Evolutionary conservation across 2,888 invertebrate genomes (phyloP).

Genomic region (Calliphora vomitoria): DNA sequence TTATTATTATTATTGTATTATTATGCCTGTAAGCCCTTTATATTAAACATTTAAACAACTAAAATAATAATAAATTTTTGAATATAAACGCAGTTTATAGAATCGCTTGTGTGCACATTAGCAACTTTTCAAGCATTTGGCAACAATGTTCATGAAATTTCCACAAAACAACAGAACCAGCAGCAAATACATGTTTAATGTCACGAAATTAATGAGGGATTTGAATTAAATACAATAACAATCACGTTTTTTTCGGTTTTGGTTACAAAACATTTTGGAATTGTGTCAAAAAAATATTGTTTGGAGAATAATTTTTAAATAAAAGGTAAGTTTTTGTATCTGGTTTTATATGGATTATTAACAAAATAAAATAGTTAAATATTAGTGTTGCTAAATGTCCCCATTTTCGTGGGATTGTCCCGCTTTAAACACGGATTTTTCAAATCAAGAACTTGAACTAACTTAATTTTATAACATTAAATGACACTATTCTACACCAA

Average conservation of each 20-base stretch:
- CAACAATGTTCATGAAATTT: conserved; percentile 17
- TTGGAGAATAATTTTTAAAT: neutral
- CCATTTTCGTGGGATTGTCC: too few species aligned
- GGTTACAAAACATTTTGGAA: neutral
- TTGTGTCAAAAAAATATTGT: neutral
- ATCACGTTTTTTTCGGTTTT: neutral
- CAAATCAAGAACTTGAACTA: too few species aligned
- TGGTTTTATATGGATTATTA: too few species aligned
- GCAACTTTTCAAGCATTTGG: conserved; percentile 23
- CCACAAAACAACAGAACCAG: neutral
- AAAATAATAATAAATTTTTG: neutral
- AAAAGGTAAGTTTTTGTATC: conserved; percentile 37
- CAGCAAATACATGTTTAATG: neutral
- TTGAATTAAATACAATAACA: conserved; percentile 2
- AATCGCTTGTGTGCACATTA: neutral
- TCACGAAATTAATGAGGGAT: conserved; percentile 5
- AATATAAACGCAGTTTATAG: conserved; percentile 11
- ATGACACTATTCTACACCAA: too few species aligned
- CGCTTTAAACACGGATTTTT: too few species aligned
- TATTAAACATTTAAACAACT: neutral
- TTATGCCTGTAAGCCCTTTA: conserved; percentile 46
- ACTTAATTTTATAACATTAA: too few species aligned
- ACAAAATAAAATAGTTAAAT: too few species aligned
- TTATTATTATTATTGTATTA: conserved; percentile 15
- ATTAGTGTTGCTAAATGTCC: too few species aligned